Conservation (phyloP, 2,888 invertebrate genomes). For the Drosophila robusta region DNA sequence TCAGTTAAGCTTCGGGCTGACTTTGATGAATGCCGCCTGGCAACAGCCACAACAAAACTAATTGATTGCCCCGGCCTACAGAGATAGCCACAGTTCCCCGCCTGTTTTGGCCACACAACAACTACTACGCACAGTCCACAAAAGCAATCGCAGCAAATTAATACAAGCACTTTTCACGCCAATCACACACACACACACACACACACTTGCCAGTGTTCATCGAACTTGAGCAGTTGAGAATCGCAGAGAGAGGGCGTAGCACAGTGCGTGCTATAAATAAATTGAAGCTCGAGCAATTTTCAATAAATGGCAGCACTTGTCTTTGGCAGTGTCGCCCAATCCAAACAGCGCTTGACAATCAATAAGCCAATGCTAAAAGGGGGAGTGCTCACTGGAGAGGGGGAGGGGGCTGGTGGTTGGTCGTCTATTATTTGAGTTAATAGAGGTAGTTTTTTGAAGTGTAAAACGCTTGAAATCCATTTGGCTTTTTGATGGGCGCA, state of each 20-base stretch:
- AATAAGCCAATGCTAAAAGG: conserved; percentile 42
- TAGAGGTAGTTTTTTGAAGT: conserved; percentile 65
- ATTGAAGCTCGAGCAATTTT: conserved; percentile 66
- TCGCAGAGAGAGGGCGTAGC: background rate
- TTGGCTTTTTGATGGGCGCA: conserved; percentile 56
- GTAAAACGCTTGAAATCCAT: conserved; percentile 64
- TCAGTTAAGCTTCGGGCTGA: conserved; percentile 51
- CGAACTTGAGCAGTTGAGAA: conserved; percentile 14
- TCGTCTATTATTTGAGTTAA: conserved; percentile 42
- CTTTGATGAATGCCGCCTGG: conserved; percentile 73
- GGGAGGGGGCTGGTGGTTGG: background rate
- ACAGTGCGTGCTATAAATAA: conserved; percentile 63
- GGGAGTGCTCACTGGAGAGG: background rate
- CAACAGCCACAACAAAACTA: conserved; percentile 58
- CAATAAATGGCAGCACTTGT: conserved; percentile 59
- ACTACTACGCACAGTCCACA: conserved; percentile 7
- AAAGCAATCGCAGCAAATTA: conserved; percentile 53
- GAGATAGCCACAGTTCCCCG: background rate
- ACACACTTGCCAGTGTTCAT: conserved; percentile 6
- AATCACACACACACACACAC: conserved; percentile 30
- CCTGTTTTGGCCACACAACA: background rate
- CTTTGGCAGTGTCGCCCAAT: conserved; percentile 19
- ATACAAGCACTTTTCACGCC: conserved; percentile 55
- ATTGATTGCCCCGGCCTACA: conserved; percentile 56
- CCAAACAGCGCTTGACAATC: conserved; percentile 50